Percentiles rank a stretch among this genome's conserved stretches.
phyloP scores from a whole-genome alignment of 2,797 vertebrate genomes.

The Scleropages formosus region DNA sequence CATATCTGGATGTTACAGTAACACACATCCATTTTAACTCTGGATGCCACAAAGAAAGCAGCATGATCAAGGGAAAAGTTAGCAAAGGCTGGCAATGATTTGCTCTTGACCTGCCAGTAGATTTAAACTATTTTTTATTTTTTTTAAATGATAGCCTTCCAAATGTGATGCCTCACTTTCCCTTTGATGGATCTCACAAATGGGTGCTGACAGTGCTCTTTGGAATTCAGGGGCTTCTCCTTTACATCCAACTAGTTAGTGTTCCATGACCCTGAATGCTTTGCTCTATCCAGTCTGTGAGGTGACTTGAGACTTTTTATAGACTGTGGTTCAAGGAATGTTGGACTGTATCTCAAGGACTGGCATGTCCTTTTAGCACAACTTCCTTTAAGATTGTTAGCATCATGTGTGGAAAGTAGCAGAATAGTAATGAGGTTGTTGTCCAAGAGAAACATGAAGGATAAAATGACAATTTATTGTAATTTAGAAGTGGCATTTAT shows the following conservation, averaged over 20 bases:
- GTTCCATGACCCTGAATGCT: neutral
- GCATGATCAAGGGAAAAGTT: too few species aligned
- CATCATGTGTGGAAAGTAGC: too few species aligned
- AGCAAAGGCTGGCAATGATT: too few species aligned
- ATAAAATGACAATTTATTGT: neutral
- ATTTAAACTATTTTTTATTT: too few species aligned
- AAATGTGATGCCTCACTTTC: neutral
- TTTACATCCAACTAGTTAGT: too few species aligned
- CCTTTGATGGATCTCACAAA: neutral
- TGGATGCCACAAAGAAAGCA: too few species aligned
- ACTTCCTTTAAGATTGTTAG: conserved; percentile 1
- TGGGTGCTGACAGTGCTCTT: too few species aligned
- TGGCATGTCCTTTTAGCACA: neutral
- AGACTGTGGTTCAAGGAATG: neutral
- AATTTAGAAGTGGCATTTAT: neutral
- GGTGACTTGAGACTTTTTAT: neutral
- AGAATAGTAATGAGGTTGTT: neutral
- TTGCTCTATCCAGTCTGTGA: neutral
- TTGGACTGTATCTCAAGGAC: neutral
- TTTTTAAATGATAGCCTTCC: neutral
- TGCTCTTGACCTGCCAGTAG: too few species aligned
- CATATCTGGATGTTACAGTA: too few species aligned
- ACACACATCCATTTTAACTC: neutral
- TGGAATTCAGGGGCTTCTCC: too few species aligned
- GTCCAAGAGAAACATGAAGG: neutral